Conservation (phyloP, 2,113 vertebrate species). For the Thunnus maccoyii region DNA sequence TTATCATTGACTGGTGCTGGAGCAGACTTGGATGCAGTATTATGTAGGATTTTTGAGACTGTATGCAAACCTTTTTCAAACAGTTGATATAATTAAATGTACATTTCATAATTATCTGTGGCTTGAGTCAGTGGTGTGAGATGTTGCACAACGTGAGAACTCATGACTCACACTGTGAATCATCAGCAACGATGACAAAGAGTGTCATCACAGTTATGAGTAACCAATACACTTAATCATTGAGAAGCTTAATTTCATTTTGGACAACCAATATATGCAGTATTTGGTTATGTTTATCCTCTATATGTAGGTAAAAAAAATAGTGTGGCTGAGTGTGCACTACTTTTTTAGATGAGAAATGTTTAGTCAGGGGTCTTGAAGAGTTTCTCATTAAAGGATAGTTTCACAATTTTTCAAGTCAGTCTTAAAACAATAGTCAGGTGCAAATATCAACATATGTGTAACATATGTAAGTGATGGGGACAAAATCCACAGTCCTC, state of each 20-base stretch:
- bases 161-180: constrained; percentile 47
- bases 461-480: too few species aligned
- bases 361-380: background rate
- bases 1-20: too few species aligned
- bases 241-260: constrained; percentile 8
- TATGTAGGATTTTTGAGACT: too few species aligned
- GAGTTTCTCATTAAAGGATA: background rate
- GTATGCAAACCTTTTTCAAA: too few species aligned
- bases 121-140: constrained; percentile 23
- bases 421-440: too few species aligned
- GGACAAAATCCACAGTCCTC: too few species aligned
- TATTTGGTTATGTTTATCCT: background rate
- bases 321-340: background rate
- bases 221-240: constrained; percentile 23
- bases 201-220: constrained; percentile 20
- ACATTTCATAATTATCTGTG: background rate
- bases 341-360: background rate
- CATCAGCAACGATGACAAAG: constrained; percentile 16
- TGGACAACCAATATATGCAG: background rate
- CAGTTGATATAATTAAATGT: too few species aligned
- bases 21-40: too few species aligned
- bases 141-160: constrained; percentile 14
- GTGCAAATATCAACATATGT: too few species aligned
- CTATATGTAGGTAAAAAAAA: background rate
- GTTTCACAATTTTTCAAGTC: too few species aligned